Percentiles rank a stretch among this genome's conserved stretches.
phyloP scores from a whole-genome alignment of 2,113 vertebrate species.

The Puma concolor region DNA sequence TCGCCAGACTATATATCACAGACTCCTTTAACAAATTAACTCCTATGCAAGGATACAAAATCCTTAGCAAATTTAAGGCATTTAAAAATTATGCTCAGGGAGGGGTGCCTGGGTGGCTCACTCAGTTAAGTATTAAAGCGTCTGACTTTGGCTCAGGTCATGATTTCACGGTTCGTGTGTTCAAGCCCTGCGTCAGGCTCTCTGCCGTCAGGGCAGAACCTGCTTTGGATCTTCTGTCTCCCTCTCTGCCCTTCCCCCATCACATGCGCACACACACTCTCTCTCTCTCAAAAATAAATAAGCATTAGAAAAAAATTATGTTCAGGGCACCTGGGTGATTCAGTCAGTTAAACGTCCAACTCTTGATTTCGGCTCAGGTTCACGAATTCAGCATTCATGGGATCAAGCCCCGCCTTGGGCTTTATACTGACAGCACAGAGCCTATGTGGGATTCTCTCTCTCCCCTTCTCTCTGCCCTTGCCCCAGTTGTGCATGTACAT shows the following conservation, averaged over 20 bases:
- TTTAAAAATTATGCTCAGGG: background rate
- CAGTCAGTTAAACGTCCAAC: too few species aligned
- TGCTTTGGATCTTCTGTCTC: background rate
- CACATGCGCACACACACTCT: too few species aligned
- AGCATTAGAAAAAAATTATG: background rate
- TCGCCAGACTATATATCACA: background rate
- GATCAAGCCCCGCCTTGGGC: background rate
- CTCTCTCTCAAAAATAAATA: background rate
- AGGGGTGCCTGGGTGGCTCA: background rate
- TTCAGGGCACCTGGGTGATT: too few species aligned
- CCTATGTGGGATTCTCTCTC: background rate
- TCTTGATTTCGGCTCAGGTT: too few species aligned
- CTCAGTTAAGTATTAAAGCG: background rate
- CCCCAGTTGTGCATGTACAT: background rate
- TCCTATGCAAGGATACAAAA: background rate
- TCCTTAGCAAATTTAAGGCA: background rate
- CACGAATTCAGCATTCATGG: too few species aligned
- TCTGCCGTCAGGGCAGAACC: background rate
- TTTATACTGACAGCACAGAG: background rate
- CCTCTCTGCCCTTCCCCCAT: background rate
- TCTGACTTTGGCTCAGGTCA: background rate
- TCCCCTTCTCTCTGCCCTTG: background rate
- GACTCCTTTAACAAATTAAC: background rate
- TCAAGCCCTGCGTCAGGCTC: background rate
- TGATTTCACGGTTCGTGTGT: background rate